Conservation (phyloP, 2,888 invertebrate species). For the Malachius bipustulatus region DNA sequence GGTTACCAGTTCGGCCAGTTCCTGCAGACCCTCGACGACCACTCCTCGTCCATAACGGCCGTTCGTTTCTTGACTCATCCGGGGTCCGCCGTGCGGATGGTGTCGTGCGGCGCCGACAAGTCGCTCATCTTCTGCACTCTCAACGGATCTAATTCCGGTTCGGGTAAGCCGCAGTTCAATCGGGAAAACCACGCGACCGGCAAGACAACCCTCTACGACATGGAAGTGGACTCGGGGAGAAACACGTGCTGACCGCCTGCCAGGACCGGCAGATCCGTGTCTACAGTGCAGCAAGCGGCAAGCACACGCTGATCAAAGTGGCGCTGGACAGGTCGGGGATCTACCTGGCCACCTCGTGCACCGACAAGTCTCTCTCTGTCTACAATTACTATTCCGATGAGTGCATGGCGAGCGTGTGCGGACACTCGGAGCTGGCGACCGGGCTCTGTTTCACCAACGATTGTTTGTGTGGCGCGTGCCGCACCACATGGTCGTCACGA, state of each 20-base stretch:
- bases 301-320: conserved; percentile 85
- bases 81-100: conserved; percentile 70
- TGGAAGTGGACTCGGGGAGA: conserved; percentile 76
- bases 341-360: conserved; percentile 90
- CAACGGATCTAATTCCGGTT: too few species aligned
- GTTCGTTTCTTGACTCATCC: conserved; percentile 63
- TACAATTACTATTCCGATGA: conserved; percentile 94
- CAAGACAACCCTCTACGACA: conserved; percentile 91
- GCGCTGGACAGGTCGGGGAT: conserved; percentile 75
- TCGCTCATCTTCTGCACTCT: conserved; percentile 79
- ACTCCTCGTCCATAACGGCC: conserved; percentile 90
- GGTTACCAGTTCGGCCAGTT: conserved; percentile 65
- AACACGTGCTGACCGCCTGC: conserved; percentile 88
- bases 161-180: conserved; percentile 52
- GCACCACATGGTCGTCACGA: conserved; percentile 87
- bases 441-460: conserved; percentile 82
- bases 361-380: conserved; percentile 89
- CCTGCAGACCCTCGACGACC: conserved; percentile 88
- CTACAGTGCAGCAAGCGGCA: conserved; percentile 76
- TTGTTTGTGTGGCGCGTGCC: conserved; percentile 95
- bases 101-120: conserved; percentile 93
- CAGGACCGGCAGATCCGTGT: conserved; percentile 93
- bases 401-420: conserved; percentile 90
- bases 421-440: conserved; percentile 91
- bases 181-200: conserved; percentile 84